Percentiles rank a stretch among this genome's conserved stretches.
Conservation (phyloP, 2,113 vertebrate genomes). For the Sula dactylatra region DNA sequence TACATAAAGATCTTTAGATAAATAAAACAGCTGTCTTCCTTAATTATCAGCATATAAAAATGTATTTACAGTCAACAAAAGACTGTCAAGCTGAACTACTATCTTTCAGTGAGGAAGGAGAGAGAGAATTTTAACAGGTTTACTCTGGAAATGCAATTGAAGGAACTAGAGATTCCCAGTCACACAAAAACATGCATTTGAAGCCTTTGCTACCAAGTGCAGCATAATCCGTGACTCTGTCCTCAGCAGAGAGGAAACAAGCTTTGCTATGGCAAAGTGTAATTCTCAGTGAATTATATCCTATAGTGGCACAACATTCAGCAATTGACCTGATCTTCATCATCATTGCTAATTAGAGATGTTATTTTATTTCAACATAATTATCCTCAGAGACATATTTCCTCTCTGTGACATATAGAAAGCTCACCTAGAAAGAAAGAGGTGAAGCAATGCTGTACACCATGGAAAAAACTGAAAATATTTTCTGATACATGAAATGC, state of each 20-base stretch:
- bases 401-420: background rate
- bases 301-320: background rate
- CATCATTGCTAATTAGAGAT: background rate
- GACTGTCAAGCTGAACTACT: conserved; percentile 26
- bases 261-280: background rate
- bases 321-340: background rate
- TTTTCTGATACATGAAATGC: background rate
- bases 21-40: conserved; percentile 42
- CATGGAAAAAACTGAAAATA: background rate
- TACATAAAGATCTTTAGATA: conserved; percentile 63
- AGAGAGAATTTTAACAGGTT: background rate
- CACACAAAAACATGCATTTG: background rate
- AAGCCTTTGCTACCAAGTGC: background rate
- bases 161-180: background rate
- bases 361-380: conserved; percentile 24
- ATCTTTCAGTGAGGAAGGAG: background rate
- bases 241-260: background rate
- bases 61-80: conserved; percentile 31
- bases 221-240: background rate
- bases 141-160: background rate
- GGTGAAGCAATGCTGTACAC: background rate
- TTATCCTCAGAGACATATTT: conserved; percentile 22
- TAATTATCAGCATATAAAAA: conserved; percentile 46
- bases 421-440: conserved; percentile 39
- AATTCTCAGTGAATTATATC: conserved; percentile 1